phyloP scores from a whole-genome alignment of 2,113 vertebrate species.

The Pyrgilauda ruficollis region DNA sequence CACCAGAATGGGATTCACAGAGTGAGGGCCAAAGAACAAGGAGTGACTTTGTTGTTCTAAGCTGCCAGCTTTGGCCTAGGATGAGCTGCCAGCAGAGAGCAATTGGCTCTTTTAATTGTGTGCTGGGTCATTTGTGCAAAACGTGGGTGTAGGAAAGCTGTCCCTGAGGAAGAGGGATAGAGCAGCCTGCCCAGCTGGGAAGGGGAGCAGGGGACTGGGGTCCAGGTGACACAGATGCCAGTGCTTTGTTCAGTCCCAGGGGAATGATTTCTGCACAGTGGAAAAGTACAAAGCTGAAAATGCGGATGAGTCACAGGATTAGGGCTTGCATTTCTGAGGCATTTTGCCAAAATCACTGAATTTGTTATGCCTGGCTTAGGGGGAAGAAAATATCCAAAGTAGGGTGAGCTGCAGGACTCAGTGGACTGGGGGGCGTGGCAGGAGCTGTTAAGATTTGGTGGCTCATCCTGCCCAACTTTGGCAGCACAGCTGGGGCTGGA shows the following conservation, averaged over 20 bases:
- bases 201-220: background rate
- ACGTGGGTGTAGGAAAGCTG: background rate
- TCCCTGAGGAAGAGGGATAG: background rate
- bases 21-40: background rate
- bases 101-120: background rate
- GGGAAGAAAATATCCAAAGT: background rate
- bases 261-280: background rate
- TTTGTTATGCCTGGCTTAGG: background rate
- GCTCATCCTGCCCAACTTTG: background rate
- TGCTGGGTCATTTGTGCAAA: background rate
- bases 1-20: background rate
- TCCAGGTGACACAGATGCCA: background rate
- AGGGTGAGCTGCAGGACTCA: background rate
- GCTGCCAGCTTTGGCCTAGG: background rate
- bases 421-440: background rate
- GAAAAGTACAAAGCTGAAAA: slow-evolving; percentile 42
- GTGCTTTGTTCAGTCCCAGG: background rate
- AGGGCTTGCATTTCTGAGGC: slow-evolving; percentile 4
- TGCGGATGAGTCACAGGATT: slow-evolving; percentile 23
- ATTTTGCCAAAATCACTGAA: slow-evolving; percentile 19
- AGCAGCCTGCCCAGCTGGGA: background rate
- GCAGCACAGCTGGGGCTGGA: background rate
- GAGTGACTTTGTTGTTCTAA: background rate
- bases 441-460: background rate
- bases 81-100: background rate